Percentiles rank a stretch among this genome's conserved stretches.
These are phyloP conservation scores for Anableps anableps DNA, from an alignment of 2,797 vertebrate genomes.

Conservation along the genomic window DNA sequence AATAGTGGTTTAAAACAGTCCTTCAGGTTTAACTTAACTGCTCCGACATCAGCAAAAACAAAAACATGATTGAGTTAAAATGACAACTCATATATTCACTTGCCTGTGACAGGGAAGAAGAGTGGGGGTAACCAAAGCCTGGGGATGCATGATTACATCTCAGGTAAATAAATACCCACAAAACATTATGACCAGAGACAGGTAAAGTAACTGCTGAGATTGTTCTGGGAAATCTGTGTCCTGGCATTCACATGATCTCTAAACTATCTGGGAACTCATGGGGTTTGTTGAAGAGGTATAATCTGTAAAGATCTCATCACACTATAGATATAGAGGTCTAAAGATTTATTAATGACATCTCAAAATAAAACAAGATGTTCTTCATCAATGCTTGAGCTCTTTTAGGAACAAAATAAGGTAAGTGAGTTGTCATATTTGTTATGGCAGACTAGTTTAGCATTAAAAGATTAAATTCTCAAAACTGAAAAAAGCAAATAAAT, in stretches of 20 bases:
- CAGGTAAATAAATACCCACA: not conserved
- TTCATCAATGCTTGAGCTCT: not conserved
- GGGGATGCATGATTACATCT: not conserved
- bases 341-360: not conserved
- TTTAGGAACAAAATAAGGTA: not conserved
- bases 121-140: not conserved
- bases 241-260: not conserved
- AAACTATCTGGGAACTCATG: not conserved
- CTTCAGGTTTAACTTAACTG: slow-evolving; percentile 20
- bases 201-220: not conserved
- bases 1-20: slow-evolving; percentile 6
- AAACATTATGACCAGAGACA: not conserved
- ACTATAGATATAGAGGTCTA: not conserved
- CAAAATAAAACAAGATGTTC: too few relatives aligned
- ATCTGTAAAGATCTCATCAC: not conserved
- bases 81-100: not conserved
- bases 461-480: not conserved
- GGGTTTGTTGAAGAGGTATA: not conserved
- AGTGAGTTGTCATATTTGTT: not conserved
- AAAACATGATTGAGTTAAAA: not conserved
- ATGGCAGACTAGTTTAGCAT: not conserved
- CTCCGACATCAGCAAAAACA: not conserved
- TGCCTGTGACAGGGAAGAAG: not conserved
- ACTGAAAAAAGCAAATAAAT: not conserved
- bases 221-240: not conserved